Percentiles rank a stretch among this genome's conserved stretches.
phyloP scores from a whole-genome alignment of 2,888 invertebrate genomes.

The Eilema sororculum region DNA sequence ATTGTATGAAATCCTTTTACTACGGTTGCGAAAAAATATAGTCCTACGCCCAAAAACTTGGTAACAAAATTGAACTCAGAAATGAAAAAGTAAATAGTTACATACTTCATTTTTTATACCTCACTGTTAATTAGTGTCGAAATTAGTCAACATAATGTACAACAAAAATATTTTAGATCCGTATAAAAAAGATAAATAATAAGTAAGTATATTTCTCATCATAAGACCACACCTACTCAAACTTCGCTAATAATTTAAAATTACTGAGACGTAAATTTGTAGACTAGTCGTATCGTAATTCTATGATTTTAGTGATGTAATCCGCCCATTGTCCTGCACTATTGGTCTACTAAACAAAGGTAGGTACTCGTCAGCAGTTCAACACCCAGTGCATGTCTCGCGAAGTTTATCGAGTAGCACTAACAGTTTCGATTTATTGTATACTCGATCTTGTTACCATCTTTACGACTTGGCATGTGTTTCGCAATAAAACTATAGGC shows the following conservation, averaged over 20 bases:
- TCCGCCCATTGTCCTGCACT: slow-evolving; percentile 13
- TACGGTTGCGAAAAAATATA: neutral
- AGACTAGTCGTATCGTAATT: neutral
- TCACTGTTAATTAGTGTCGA: slow-evolving; percentile 8
- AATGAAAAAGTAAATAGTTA: neutral
- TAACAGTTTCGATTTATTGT: slow-evolving; percentile 49
- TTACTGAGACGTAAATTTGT: neutral
- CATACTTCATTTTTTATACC: neutral
- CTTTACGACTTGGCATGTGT: slow-evolving; percentile 75
- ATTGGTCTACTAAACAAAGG: slow-evolving; percentile 18
- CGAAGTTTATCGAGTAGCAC: slow-evolving; percentile 41
- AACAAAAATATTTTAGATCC: slow-evolving; percentile 9
- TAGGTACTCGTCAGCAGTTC: slow-evolving; percentile 30
- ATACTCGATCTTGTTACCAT: slow-evolving; percentile 53
- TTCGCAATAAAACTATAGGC: slow-evolving; percentile 57
- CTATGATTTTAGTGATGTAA: slow-evolving; percentile 10
- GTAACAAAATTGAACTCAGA: neutral
- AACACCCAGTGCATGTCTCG: slow-evolving; percentile 35
- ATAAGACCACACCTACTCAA: slow-evolving; percentile 6
- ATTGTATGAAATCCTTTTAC: neutral
- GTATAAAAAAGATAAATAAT: neutral
- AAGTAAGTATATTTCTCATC: neutral
- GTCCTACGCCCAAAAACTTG: neutral
- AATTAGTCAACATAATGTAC: slow-evolving; percentile 4
- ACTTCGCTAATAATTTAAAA: slow-evolving; percentile 22